Conservation (phyloP, 2,888 invertebrate genomes). For the Carpatolechia fugitivella region DNA sequence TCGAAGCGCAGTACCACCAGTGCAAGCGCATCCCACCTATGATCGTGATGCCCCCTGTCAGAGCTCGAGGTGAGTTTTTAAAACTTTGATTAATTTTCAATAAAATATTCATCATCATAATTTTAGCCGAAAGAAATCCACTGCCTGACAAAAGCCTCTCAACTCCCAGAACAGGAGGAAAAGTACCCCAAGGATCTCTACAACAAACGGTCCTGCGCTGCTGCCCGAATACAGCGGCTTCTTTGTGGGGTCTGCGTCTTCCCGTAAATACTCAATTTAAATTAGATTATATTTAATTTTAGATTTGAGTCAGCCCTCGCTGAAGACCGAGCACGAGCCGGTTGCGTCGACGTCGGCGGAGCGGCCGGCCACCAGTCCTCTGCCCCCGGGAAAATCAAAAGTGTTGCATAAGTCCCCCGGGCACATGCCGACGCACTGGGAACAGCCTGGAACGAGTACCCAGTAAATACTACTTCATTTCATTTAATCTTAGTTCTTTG, state of each 20-base stretch:
- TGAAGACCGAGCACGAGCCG: conserved; percentile 77
- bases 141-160: too few species aligned
- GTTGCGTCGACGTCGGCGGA: conserved; percentile 11
- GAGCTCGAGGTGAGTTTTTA: conserved; percentile 79
- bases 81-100: neutral
- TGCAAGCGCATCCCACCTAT: conserved; percentile 92
- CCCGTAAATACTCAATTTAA: too few species aligned
- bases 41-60: conserved; percentile 82
- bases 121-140: neutral
- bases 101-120: neutral
- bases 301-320: conserved; percentile 88
- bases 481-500: conserved; percentile 19
- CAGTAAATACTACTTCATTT: conserved; percentile 22
- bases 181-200: too few species aligned
- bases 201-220: too few species aligned
- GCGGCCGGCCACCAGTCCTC: conserved; percentile 27
- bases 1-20: conserved; percentile 94
- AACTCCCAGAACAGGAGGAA: too few species aligned
- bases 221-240: too few species aligned
- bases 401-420: conserved; percentile 59
- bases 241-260: too few species aligned
- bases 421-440: conserved; percentile 81
- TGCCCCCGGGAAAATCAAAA: conserved; percentile 30
- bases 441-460: conserved; percentile 69
- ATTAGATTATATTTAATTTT: conserved; percentile 5